Conservation (phyloP, 2,797 vertebrate species). For the Emydoidea blandingii region DNA sequence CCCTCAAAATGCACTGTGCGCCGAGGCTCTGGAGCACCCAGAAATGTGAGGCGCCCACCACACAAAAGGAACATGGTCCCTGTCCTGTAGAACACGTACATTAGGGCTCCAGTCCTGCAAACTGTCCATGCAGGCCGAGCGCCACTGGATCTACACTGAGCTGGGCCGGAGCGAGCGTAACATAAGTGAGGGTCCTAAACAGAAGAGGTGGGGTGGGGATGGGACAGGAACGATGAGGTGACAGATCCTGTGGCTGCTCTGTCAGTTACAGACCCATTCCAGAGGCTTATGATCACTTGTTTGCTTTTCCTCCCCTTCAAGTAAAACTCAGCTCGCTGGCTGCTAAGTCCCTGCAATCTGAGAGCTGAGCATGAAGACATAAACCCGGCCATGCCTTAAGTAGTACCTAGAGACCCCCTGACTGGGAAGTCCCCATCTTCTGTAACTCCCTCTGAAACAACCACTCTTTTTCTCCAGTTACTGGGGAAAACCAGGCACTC, state of each 20-base stretch:
- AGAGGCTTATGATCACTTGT: background rate
- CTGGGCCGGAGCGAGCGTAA: background rate
- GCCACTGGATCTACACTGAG: background rate
- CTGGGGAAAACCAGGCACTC: too few relatives aligned
- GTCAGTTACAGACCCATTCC: background rate
- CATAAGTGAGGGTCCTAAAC: background rate
- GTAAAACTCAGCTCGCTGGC: background rate
- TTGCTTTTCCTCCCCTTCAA: background rate
- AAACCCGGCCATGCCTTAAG: too few relatives aligned
- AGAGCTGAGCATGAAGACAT: background rate
- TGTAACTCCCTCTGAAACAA: too few relatives aligned
- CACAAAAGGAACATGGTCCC: rapidly evolving
- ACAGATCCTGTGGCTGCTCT: background rate
- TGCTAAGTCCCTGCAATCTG: background rate
- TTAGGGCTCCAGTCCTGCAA: background rate
- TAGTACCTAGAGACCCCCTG: too few relatives aligned
- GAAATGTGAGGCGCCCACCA: background rate
- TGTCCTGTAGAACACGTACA: background rate
- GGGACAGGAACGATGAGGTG: background rate
- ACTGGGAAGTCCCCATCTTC: too few relatives aligned
- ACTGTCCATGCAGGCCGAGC: background rate
- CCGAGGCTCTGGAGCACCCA: background rate
- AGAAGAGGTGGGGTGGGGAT: background rate
- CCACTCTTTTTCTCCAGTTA: too few relatives aligned
- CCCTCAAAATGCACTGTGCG: background rate